Conservation (phyloP, 1,140 invertebrate species). For the Meloidogyne hapla region DNA sequence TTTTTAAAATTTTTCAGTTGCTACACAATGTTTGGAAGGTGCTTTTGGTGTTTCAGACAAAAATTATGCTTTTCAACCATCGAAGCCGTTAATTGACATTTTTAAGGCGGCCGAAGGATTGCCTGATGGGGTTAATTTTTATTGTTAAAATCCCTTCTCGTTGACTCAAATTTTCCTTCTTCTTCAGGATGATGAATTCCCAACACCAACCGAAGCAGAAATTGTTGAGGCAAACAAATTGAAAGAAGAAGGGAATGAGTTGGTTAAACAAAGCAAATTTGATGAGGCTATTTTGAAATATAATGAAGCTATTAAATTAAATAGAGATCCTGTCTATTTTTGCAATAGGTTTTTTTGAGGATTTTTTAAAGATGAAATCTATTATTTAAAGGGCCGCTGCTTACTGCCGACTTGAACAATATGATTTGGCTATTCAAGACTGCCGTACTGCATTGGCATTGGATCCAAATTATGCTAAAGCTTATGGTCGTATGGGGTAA, state of each 20-base stretch:
- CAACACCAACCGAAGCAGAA: constrained; percentile 44
- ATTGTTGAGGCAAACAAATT: constrained; percentile 47
- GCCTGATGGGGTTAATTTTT: constrained; percentile 39
- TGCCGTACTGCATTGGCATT: constrained; percentile 82
- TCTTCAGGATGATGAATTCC: constrained; percentile 51
- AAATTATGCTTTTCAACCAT: constrained; percentile 62
- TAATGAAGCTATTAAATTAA: constrained; percentile 60
- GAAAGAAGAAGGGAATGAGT: constrained; percentile 54
- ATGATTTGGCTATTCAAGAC: constrained; percentile 76
- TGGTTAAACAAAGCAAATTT: constrained; percentile 49
- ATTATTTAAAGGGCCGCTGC: constrained; percentile 53
- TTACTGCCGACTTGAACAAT: constrained; percentile 63
- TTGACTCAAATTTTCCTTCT: no score
- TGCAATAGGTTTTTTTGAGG: constrained; percentile 46
- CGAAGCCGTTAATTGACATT: constrained; percentile 57
- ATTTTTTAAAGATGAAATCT: constrained; percentile 3
- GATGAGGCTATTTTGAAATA: constrained; percentile 59
- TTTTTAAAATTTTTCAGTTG: constrained; percentile 49
- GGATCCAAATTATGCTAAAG: constrained; percentile 87
- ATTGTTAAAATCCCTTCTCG: no score
- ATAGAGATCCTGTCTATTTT: constrained; percentile 56
- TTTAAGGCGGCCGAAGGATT: constrained; percentile 58
- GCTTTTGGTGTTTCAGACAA: constrained; percentile 57
- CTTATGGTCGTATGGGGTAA: constrained; percentile 84
- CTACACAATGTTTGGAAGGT: constrained; percentile 60